These are phyloP conservation scores for Morpho helenor DNA, from an alignment of 2,888 invertebrate species.

Conservation along the genomic window DNA sequence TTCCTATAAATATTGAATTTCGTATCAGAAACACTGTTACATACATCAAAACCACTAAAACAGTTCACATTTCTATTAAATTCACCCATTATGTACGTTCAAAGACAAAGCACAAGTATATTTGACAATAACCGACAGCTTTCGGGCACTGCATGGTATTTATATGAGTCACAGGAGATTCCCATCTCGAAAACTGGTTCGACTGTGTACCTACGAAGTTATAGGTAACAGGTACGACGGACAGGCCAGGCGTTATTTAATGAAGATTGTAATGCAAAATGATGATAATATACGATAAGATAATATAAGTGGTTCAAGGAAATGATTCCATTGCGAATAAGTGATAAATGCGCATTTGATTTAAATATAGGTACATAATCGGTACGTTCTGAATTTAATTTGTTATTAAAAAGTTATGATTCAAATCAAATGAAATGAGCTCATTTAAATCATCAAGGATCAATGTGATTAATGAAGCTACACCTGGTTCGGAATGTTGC, in stretches of 20 bases:
- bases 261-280: slow-evolving; percentile 22
- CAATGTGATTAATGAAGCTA: too few relatives aligned
- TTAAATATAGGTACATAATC: slow-evolving; percentile 2
- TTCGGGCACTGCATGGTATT: slow-evolving; percentile 1
- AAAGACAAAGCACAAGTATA: neutral
- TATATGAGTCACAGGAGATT: slow-evolving; percentile 18
- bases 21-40: slow-evolving; percentile 40
- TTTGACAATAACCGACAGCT: slow-evolving; percentile 4
- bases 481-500: too few relatives aligned
- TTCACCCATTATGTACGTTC: slow-evolving; percentile 21
- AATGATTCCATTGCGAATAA: slow-evolving; percentile 33
- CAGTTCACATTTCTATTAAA: slow-evolving; percentile 42
- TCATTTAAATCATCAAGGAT: too few relatives aligned
- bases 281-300: slow-evolving; percentile 47
- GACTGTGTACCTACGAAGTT: neutral
- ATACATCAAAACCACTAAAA: slow-evolving; percentile 41
- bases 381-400: too few relatives aligned
- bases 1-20: slow-evolving; percentile 45
- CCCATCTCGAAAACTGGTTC: slow-evolving; percentile 15
- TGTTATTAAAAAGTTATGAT: too few relatives aligned
- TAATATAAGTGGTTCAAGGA: slow-evolving; percentile 58
- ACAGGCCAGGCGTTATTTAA: slow-evolving; percentile 16
- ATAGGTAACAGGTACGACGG: slow-evolving; percentile 1
- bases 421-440: too few relatives aligned
- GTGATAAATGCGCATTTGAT: slow-evolving; percentile 6